phyloP scores from a whole-genome alignment of 1,140 invertebrate genomes.

The Pachyrhynchus sulphureomaculatus region DNA sequence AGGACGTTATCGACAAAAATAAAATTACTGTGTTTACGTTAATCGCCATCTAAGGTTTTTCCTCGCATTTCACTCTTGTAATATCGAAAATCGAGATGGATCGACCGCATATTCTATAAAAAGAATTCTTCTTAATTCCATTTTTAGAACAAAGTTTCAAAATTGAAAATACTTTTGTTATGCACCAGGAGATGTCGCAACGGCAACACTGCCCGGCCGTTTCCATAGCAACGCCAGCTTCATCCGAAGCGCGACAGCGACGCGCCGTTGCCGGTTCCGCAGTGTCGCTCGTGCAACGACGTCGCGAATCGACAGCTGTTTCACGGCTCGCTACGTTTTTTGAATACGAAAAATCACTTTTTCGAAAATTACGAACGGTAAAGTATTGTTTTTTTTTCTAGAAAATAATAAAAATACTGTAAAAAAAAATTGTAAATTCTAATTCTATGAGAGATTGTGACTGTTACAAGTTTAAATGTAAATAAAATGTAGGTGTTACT shows the following conservation, averaged over 20 bases:
- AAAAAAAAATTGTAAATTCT: too few species aligned
- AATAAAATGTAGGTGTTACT: constrained; percentile 12
- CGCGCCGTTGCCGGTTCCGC: constrained; percentile 38
- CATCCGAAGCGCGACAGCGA: constrained; percentile 15
- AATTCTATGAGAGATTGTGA: too few species aligned
- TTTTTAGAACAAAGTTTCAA: too few species aligned
- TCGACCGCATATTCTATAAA: too few species aligned
- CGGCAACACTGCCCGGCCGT: constrained; percentile 37
- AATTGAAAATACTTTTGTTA: neutral
- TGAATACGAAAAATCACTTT: constrained; percentile 14
- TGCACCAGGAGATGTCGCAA: constrained; percentile 25
- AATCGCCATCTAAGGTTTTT: too few species aligned
- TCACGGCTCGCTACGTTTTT: constrained; percentile 9
- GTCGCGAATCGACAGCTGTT: constrained; percentile 14
- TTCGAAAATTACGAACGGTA: constrained; percentile 1
- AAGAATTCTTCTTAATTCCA: too few species aligned
- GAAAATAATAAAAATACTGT: too few species aligned
- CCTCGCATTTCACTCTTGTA: too few species aligned
- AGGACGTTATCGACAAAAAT: too few species aligned
- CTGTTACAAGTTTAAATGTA: neutral
- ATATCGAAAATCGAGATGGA: too few species aligned
- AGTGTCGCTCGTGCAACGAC: constrained; percentile 21
- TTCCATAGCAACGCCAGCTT: constrained; percentile 40
- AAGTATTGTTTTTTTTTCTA: too few species aligned
- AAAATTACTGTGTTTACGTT: too few species aligned